phyloP scores from a whole-genome alignment of 2,113 vertebrate genomes.

The Oncorhynchus gorbuscha region DNA sequence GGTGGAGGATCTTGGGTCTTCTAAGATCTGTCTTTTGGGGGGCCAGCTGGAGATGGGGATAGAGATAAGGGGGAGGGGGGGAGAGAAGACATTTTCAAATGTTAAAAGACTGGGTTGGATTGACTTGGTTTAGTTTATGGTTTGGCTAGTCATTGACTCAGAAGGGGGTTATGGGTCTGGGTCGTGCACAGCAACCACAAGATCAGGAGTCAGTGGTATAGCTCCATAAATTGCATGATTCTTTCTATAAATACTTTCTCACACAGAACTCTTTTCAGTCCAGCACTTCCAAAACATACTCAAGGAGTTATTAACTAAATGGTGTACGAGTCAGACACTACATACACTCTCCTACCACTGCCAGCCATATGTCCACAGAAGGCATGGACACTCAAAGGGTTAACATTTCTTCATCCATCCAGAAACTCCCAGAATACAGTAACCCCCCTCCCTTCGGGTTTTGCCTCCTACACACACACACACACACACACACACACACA shows the following conservation, averaged over 20 bases:
- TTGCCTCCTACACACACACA: constrained; percentile 22
- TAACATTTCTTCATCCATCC: constrained; percentile 26
- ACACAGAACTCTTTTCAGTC: neutral
- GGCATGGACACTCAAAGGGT: neutral
- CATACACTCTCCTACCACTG: constrained; percentile 10
- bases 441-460: constrained; percentile 38
- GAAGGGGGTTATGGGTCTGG: neutral
- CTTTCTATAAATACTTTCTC: neutral
- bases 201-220: no score
- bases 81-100: neutral
- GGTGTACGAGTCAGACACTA: neutral
- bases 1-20: constrained; percentile 3
- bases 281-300: neutral
- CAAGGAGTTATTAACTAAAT: constrained; percentile 9
- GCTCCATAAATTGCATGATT: neutral
- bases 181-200: neutral
- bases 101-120: no score
- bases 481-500: neutral
- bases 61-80: neutral
- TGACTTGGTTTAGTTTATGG: no score
- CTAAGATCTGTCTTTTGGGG: neutral
- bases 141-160: neutral
- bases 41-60: constrained; percentile 51
- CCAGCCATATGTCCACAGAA: neutral
- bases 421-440: constrained; percentile 43